phyloP scores from a whole-genome alignment of 2,888 invertebrate genomes.

The Parochlus steinenii region DNA sequence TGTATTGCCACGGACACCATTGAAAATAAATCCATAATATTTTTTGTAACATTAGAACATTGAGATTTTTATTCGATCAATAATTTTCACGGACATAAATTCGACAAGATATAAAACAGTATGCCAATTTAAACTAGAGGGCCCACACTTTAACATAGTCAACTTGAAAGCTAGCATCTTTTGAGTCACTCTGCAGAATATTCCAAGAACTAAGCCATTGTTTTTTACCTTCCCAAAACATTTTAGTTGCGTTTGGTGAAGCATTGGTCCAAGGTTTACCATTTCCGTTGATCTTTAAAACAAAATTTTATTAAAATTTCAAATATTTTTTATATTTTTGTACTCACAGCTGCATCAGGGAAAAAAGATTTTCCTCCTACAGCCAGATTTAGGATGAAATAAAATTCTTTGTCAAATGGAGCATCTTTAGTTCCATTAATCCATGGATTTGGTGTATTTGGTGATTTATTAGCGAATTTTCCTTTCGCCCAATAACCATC shows the following conservation, averaged over 20 bases:
- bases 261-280: too few species aligned
- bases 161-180: conserved; percentile 42
- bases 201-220: conserved; percentile 44
- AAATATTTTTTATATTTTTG: background rate
- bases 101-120: too few species aligned
- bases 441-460: conserved; percentile 18
- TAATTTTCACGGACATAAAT: too few species aligned
- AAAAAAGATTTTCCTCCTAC: conserved; percentile 32
- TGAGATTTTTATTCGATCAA: too few species aligned
- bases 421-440: conserved; percentile 20
- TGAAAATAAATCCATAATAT: too few species aligned
- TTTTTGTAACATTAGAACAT: too few species aligned
- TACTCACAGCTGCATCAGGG: conserved; percentile 24
- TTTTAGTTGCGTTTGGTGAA: conserved; percentile 30
- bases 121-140: too few species aligned
- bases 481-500: conserved; percentile 24
- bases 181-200: conserved; percentile 35
- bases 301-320: background rate
- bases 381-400: conserved; percentile 29
- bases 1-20: too few species aligned
- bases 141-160: conserved; percentile 53
- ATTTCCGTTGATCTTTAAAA: too few species aligned
- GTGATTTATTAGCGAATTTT: conserved; percentile 24
- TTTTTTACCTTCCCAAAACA: conserved; percentile 42
- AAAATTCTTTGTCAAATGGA: conserved; percentile 23